Evolutionary conservation across 1,140 invertebrate genomes (phyloP).

Genomic region (Eumeta japonica): DNA sequence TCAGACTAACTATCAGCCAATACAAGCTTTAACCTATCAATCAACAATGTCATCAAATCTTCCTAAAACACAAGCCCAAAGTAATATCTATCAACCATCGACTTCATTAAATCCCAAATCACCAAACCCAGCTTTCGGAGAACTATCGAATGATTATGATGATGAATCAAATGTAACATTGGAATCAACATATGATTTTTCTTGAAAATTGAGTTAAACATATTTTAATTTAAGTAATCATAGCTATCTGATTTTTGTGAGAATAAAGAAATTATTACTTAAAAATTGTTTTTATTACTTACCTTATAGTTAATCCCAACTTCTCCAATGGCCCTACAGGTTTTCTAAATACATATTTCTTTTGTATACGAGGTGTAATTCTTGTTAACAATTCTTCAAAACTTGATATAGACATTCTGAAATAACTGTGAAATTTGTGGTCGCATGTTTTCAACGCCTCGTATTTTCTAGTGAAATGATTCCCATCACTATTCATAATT

Average conservation of each 20-base stretch:
- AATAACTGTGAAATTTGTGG: constrained; percentile 16
- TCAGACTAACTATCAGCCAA: constrained; percentile 5
- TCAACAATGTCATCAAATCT: too few relatives aligned
- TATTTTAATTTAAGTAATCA: constrained; percentile 5
- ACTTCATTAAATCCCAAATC: too few relatives aligned
- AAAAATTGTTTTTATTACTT: constrained; percentile 8
- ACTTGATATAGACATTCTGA: constrained; percentile 11
- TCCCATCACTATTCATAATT: constrained; percentile 11
- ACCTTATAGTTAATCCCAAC: constrained; percentile 18
- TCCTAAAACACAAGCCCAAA: too few relatives aligned
- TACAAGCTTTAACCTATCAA: too few relatives aligned
- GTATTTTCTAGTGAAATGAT: constrained; percentile 12
- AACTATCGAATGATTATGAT: constrained; percentile 2
- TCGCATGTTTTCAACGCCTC: constrained; percentile 13
- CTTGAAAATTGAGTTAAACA: constrained; percentile 5
- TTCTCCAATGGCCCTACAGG: constrained; percentile 20
- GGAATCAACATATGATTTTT: too few relatives aligned
- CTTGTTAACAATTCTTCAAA: constrained; percentile 7
- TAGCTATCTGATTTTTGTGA: constrained; percentile 3
- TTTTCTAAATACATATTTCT: constrained; percentile 19
- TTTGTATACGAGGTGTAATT: constrained; percentile 16
- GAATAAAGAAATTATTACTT: too few relatives aligned
- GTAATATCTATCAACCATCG: too few relatives aligned
- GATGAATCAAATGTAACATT: constrained; percentile 4
- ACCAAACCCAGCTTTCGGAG: constrained; percentile 4